Evolutionary conservation across 1,140 invertebrate species (phyloP).

Genomic region (Leptinotarsa undecemlineata): DNA sequence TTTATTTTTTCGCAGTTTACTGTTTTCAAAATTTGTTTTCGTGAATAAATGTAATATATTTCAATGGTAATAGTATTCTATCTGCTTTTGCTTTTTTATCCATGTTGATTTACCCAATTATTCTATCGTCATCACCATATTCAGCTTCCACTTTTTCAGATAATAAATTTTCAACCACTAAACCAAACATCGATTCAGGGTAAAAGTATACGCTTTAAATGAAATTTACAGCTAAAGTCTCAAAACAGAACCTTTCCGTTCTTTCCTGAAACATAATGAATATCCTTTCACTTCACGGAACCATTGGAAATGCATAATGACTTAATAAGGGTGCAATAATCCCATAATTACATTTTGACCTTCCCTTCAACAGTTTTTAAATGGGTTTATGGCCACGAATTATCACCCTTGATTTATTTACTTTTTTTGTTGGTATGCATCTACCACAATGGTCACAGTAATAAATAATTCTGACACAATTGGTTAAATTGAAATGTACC

Average conservation of each 20-base stretch:
- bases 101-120: too few relatives aligned
- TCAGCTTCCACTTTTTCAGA: too few relatives aligned
- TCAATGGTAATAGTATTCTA: too few relatives aligned
- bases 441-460: slow-evolving; percentile 10
- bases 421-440: slow-evolving; percentile 14
- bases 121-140: too few relatives aligned
- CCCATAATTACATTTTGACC: slow-evolving; percentile 13
- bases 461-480: background rate
- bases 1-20: too few relatives aligned
- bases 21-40: too few relatives aligned
- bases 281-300: background rate
- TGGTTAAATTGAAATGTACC: background rate
- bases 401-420: slow-evolving; percentile 16
- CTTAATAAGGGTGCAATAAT: slow-evolving; percentile 23
- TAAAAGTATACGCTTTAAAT: background rate
- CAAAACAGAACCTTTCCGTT: background rate
- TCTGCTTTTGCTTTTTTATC: too few relatives aligned
- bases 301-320: slow-evolving; percentile 8
- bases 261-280: background rate
- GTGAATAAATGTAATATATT: too few relatives aligned
- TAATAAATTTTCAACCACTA: too few relatives aligned
- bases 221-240: background rate
- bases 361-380: slow-evolving; percentile 5
- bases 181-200: background rate
- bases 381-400: slow-evolving; percentile 14